These are phyloP conservation scores for Lottia scabra DNA, from an alignment of 2,888 invertebrate genomes.

Conservation along the genomic window DNA sequence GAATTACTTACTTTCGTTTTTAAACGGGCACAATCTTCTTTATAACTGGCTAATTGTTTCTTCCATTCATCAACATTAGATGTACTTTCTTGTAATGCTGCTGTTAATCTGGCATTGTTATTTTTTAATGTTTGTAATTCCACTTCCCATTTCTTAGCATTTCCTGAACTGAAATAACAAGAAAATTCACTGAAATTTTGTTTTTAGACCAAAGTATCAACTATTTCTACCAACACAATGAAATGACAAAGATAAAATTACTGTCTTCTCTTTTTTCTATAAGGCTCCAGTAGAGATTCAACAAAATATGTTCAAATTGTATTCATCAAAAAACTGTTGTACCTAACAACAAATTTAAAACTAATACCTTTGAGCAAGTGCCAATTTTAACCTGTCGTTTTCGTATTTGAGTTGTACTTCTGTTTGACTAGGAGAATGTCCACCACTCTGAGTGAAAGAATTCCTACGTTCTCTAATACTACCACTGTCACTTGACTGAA, in stretches of 20 bases:
- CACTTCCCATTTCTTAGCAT: slow-evolving; percentile 99
- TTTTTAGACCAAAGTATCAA: not conserved
- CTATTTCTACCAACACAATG: not conserved
- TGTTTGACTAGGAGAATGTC: slow-evolving; percentile 32
- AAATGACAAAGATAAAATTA: not conserved
- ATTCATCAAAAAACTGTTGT: too few relatives aligned
- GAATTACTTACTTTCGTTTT: slow-evolving; percentile 63
- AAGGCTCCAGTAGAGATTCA: too few relatives aligned
- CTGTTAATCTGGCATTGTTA: slow-evolving; percentile 93
- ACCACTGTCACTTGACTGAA: slow-evolving; percentile 74
- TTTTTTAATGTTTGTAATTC: slow-evolving; percentile 95
- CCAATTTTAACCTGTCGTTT: slow-evolving; percentile 94
- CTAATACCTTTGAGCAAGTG: slow-evolving; percentile 89
- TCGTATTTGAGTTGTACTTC: slow-evolving; percentile 89
- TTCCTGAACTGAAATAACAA: slow-evolving; percentile 82
- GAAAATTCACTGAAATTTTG: not conserved
- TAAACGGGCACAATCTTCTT: slow-evolving; percentile 69
- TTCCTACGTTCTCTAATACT: slow-evolving; percentile 57
- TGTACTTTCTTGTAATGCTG: slow-evolving; percentile 93
- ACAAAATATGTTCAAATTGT: too few relatives aligned
- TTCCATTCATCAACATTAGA: slow-evolving; percentile 99
- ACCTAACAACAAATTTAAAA: not conserved
- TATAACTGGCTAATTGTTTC: slow-evolving; percentile 83
- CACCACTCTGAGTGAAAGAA: slow-evolving; percentile 50
- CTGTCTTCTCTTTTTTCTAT: not conserved